A percentile compares a stretch with the other conserved stretches of the same genome.
These are phyloP conservation scores for Aspidoscelis tigris DNA, from an alignment of 2,113 vertebrate species.

Conservation along the genomic window DNA sequence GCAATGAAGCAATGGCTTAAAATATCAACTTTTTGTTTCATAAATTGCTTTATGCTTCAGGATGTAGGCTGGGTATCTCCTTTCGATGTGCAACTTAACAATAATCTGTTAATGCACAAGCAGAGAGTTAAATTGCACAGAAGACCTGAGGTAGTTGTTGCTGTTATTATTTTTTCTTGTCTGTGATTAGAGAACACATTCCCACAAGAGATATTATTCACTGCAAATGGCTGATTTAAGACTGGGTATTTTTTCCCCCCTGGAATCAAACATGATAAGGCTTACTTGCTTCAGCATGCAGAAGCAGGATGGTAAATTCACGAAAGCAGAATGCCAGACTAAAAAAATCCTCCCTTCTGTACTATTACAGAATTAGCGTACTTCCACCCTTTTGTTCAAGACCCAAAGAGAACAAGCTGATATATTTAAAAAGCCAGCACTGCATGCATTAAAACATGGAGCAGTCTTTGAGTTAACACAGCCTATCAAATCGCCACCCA, in stretches of 20 bases:
- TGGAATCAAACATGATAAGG: neutral
- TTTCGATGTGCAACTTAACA: neutral
- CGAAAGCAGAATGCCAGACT: neutral
- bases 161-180: neutral
- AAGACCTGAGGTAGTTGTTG: neutral
- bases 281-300: neutral
- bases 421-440: neutral
- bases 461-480: neutral
- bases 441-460: conserved; percentile 17
- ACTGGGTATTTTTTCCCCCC: neutral
- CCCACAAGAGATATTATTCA: conserved; percentile 4
- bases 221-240: conserved; percentile 18
- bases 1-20: neutral
- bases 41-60: neutral
- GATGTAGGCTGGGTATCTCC: neutral
- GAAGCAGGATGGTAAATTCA: neutral
- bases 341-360: conserved; percentile 4
- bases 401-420: neutral
- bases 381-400: conserved; percentile 19
- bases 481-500: neutral
- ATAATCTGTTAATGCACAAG: neutral
- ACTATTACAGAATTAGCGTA: conserved; percentile 18
- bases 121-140: neutral
- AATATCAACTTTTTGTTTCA: neutral
- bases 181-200: conserved; percentile 4